A percentile compares a stretch with the other conserved stretches of the same genome.
Evolutionary conservation across 53 echinoderm and acorn worm genomes (phyloP).

Genomic region (Crossaster papposus): DNA sequence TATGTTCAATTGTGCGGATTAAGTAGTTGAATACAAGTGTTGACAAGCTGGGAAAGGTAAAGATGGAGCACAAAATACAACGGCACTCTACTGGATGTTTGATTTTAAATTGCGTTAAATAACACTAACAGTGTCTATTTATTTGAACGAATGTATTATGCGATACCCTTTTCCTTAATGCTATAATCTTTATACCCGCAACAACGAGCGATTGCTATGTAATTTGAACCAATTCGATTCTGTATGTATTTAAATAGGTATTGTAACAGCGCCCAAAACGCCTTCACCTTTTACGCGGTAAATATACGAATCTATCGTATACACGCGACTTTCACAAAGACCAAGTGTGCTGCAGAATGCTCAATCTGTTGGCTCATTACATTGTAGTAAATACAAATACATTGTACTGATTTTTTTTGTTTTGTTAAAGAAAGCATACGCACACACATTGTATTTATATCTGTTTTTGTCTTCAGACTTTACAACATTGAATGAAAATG

Average conservation of each 20-base stretch:
- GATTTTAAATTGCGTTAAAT: neutral
- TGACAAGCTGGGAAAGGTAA: too few relatives aligned
- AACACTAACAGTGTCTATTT: neutral
- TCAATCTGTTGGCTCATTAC: neutral
- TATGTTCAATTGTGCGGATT: too few relatives aligned
- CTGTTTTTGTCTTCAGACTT: slow-evolving; percentile 24
- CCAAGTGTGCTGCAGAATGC: neutral
- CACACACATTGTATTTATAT: slow-evolving; percentile 44
- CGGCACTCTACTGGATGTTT: neutral
- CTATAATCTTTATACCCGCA: neutral
- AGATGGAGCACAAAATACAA: neutral
- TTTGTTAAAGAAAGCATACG: slow-evolving; percentile 44
- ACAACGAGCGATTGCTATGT: neutral
- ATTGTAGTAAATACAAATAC: slow-evolving; percentile 14
- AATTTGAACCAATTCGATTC: neutral
- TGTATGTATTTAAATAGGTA: neutral
- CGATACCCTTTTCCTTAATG: neutral
- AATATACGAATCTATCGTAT: slow-evolving; percentile 38
- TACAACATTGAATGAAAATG: slow-evolving; percentile 36
- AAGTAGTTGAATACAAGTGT: too few relatives aligned
- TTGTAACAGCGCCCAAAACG: neutral
- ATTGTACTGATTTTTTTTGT: slow-evolving; percentile 32
- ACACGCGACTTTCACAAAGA: neutral
- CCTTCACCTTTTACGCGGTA: neutral
- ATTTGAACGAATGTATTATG: neutral